Conservation (phyloP, 2,797 vertebrate species). For the Garrulus glandarius region DNA sequence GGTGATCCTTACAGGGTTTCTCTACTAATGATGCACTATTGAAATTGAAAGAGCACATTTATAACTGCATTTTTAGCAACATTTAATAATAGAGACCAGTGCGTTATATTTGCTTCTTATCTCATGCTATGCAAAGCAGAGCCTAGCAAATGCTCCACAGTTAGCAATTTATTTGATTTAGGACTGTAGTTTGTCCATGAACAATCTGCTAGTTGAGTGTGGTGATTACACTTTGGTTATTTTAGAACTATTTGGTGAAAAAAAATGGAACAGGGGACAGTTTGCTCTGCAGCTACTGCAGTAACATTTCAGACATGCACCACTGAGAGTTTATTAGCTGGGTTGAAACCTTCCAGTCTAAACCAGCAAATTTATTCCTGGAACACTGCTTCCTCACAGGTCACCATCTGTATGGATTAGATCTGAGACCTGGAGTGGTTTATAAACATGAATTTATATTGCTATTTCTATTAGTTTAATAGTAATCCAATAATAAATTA, state of each 20-base stretch:
- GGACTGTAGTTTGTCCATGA: background rate
- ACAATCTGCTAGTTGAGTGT: background rate
- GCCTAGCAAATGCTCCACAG: background rate
- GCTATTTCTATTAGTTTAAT: background rate
- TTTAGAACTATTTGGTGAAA: background rate
- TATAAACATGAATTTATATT: background rate
- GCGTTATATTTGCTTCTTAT: background rate
- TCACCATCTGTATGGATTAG: background rate
- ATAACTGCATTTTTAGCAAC: background rate
- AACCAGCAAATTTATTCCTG: background rate
- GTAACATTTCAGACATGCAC: background rate
- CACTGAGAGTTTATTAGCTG: background rate
- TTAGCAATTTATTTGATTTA: conserved; percentile 2
- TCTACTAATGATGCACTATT: background rate
- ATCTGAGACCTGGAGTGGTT: background rate
- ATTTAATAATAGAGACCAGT: background rate
- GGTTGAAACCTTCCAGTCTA: background rate
- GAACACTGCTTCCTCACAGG: background rate
- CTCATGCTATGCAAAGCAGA: background rate
- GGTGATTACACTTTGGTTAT: conserved; percentile 1
- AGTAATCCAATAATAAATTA: conserved; percentile 1
- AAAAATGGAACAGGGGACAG: background rate
- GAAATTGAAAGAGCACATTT: background rate
- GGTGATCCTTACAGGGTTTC: background rate
- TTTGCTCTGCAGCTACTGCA: background rate